phyloP scores from a whole-genome alignment of 2,888 invertebrate genomes.

The Coronaproctus castanopsis region DNA sequence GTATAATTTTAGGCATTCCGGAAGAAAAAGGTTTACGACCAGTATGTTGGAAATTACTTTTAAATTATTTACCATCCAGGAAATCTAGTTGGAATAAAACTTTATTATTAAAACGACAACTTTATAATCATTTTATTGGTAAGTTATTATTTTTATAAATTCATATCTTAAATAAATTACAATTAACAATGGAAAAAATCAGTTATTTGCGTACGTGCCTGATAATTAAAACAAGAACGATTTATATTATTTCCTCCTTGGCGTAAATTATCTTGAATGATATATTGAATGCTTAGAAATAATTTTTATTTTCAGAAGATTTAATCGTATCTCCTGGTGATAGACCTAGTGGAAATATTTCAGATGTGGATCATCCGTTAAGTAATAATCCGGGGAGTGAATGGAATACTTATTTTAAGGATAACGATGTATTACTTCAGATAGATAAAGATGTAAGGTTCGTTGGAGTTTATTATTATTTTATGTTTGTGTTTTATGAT shows the following conservation, averaged over 20 bases:
- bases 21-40: constrained; percentile 66
- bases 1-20: constrained; percentile 46
- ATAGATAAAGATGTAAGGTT: constrained; percentile 90
- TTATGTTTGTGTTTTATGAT: neutral
- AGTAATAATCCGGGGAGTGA: constrained; percentile 88
- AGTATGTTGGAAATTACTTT: constrained; percentile 67
- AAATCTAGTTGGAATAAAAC: constrained; percentile 44
- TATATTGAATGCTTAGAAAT: neutral
- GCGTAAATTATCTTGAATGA: neutral
- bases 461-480: neutral
- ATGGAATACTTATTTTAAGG: constrained; percentile 90
- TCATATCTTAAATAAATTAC: neutral
- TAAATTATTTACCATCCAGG: constrained; percentile 62
- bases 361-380: constrained; percentile 63
- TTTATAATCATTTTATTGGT: constrained; percentile 67
- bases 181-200: constrained; percentile 3
- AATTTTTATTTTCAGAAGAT: constrained; percentile 40
- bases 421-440: constrained; percentile 91
- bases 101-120: constrained; percentile 49
- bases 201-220: too few species aligned
- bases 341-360: constrained; percentile 28
- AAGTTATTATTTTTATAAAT: constrained; percentile 20
- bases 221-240: too few species aligned
- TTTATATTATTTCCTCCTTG: too few species aligned
- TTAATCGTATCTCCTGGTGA: constrained; percentile 66